Base-by-base conservation (phyloP, 1,140 invertebrate species). In the Linepithema humile region DNA sequence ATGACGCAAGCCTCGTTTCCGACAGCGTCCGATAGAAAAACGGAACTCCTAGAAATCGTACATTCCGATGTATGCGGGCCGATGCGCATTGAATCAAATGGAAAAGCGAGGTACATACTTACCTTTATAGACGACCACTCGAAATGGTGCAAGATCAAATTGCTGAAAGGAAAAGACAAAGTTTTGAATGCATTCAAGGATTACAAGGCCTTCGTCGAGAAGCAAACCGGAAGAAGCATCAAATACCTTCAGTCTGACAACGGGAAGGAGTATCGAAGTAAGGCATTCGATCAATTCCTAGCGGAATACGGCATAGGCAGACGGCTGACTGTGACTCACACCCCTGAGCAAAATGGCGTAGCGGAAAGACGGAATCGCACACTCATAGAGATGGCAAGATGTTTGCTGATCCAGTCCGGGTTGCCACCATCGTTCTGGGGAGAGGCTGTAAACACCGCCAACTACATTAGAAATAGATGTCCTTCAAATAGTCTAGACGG, bases 201-300 rank as follows among this genome's bases (percentile, higher is more conserved):
- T 0, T 75, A 10, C 10, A 75, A 62, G 35, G 9, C 45, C 0
- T 2, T 15, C 3, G 23, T n/a, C 0, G 72, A 75, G 40, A 75
- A 62, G 17, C 40, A 29, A 9, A 60, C 55, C 1, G 72, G 55
- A 4, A 40, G 2, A 6, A 60, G 10, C 9, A 75, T 75, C 2
- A 75, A 75, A 48, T 35, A 20, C 9, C 10, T 62, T 4, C 50
- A 45, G 20, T 7, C 70, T 6, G 38, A 75, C 17, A 75, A 75
- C 9, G 73, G 57, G 0, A 59, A 60, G 2, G 57, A 62, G 17
- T 75, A 7, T 4, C 0, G 9, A 2, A 75, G 62, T n/a, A 17
- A 23, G 0, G 43, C 17, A 0, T 60, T 75, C 32, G 20, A 75
- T 17, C 4, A 9, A 0, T 75, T 75, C 7, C 26, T 75, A 2